Base-by-base conservation (phyloP, 1,140 invertebrate species). In the Macrotrachela quadricornifera region DNA sequence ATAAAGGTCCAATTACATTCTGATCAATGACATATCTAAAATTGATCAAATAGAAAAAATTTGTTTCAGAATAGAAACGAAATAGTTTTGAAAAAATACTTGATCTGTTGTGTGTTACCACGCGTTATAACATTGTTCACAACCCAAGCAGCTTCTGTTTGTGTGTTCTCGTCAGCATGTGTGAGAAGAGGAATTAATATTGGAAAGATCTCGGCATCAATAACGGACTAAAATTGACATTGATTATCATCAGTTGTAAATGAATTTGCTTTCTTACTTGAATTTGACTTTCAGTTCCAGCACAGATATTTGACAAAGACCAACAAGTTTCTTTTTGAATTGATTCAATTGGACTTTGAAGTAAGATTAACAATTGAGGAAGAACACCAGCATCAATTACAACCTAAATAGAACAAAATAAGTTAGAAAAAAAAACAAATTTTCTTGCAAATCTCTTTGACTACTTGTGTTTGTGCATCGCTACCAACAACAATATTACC, bases 401-500 rank as follows among this genome's bases (percentile, higher is more conserved):
- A 4, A 30, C 21, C 21, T 30, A 30, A 30, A 4, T 30, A n/a
- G n/a, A n/a, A n/a, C n/a, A n/a, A n/a, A n/a, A n/a, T n/a, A n/a
- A n/a, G n/a, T n/a, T 2, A 30, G 2, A 30, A 30, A 30, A 30
- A 30, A 30, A 8, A 30, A 30, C 2, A 30, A 30, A 30, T 8
- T 30, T 30, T 30, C 8, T 30, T 8, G 8, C 8, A 30, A 30
- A 30, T 4, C 21, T 30, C 8, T 30, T 30, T 30, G 4, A 71
- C 46, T 17, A 90, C 79, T 74, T 96, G 90, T 39, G 90, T 96
- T 74, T 96, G 90, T 42, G 81, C 74, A 71, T 96, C 91, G 72
- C 95, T 87, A 10, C 91, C 91, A 1, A 90, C 96, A 6, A 96
- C 90, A 61, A 96, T 92, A 66, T 96, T 96, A 21, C 91, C 91